These are phyloP conservation scores for Drosophila erecta DNA, from an alignment of 1,140 invertebrate genomes.

Conservation along the genomic window DNA sequence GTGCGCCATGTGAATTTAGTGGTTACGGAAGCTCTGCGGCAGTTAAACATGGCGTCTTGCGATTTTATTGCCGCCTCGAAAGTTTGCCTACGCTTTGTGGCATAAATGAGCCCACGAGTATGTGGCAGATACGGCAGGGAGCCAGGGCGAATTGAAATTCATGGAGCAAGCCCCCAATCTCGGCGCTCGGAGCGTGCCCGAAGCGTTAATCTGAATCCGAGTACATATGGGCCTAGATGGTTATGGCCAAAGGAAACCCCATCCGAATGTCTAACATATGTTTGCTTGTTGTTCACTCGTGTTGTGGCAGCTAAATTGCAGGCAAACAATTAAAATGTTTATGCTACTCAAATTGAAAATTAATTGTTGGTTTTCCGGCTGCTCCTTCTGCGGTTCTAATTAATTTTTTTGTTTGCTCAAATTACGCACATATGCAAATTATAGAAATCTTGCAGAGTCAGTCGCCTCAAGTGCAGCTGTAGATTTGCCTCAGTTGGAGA, in stretches of 20 bases:
- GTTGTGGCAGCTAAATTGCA: constrained; percentile 56
- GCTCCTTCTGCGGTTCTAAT: constrained; percentile 32
- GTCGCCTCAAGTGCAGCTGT: not conserved
- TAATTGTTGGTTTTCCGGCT: constrained; percentile 56
- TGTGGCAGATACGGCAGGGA: not conserved
- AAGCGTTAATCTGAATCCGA: constrained; percentile 61
- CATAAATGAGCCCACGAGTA: constrained; percentile 65
- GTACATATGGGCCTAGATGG: constrained; percentile 36
- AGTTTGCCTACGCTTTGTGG: constrained; percentile 74
- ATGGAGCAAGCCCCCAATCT: constrained; percentile 35
- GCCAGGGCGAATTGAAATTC: constrained; percentile 71
- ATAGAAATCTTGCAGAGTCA: constrained; percentile 19
- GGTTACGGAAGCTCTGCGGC: constrained; percentile 68
- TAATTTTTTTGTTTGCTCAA: constrained; percentile 39
- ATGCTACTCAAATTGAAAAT: constrained; percentile 75
- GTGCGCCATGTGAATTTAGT: constrained; percentile 70
- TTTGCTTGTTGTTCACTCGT: constrained; percentile 66
- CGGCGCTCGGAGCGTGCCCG: constrained; percentile 39
- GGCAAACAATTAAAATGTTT: constrained; percentile 80
- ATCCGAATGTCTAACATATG: constrained; percentile 53
- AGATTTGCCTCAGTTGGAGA: not conserved
- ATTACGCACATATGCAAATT: constrained; percentile 34
- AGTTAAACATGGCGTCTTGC: constrained; percentile 58
- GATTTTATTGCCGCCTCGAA: constrained; percentile 77
- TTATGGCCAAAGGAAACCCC: constrained; percentile 2